Base-by-base conservation (phyloP, 2,888 invertebrate species). In the Noctua janthina region DNA sequence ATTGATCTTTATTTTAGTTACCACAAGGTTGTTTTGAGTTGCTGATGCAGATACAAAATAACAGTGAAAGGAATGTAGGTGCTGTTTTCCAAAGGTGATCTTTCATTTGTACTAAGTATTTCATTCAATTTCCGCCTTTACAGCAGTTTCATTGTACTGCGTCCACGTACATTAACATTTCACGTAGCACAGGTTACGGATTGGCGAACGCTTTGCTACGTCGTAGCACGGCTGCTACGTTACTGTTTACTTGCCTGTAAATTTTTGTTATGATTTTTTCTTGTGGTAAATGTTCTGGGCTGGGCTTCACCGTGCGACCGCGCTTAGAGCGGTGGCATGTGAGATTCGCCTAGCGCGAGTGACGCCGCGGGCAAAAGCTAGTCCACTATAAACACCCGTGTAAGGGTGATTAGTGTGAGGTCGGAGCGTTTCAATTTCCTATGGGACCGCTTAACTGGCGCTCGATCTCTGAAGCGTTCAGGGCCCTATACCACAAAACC, bases 401-500 rank as follows among this genome's bases (percentile, higher is more conserved):
- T 56, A 78, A n/a, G 51, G 43, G 3, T 72, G 23, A 29, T 17
- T 43, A 71, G 74, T 74, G 54, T 54, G 66, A 69, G 75, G 20
- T 76, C 51, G 71, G 68, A 8, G 66, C 66, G 76, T 83, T 86
- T 76, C 83, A 86, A 87, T 87, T 87, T 87, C 88, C 87, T 88
- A 79, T 71, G 69, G 78, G 74, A 79, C 54, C 69, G 79, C 49
- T 81, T 86, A 59, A 71, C 49, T 20, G 7, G 11, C 66, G 62
- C 51, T 39, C 39, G 43, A 74, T 56, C 66, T 74, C 73, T 68
- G 72, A 43, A 62, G 35, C 39, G 39, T 66, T 62, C 35, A 67
- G 7, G 7, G 20, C 20, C 3, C 3, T 29, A 35, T 35, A 64
- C 64, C 13, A n/a, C 1, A 13, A 59, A 59, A 59, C 2, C 1